These are phyloP conservation scores for Parnassius smintheus DNA, from an alignment of 2,888 invertebrate genomes.

Conservation along the genomic window DNA sequence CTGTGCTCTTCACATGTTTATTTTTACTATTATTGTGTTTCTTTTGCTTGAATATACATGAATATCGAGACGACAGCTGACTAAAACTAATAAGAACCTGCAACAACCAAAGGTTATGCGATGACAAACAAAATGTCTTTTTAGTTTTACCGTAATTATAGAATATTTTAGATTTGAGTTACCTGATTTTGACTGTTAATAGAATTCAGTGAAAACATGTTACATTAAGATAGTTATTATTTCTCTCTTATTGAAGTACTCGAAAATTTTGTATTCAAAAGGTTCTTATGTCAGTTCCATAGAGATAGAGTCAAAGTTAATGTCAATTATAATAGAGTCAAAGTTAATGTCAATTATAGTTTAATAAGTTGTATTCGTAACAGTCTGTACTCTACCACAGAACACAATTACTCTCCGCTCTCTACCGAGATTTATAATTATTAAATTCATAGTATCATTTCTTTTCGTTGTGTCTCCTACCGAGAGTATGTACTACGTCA, in stretches of 20 bases:
- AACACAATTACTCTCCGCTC: no score
- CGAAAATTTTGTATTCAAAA: constrained; percentile 79
- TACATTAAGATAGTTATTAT: constrained; percentile 71
- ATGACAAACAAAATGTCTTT: constrained; percentile 34
- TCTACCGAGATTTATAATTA: no score
- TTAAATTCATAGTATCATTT: no score
- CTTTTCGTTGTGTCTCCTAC: no score
- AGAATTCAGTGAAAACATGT: constrained; percentile 81
- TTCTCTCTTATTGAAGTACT: constrained; percentile 71
- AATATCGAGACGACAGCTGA: constrained; percentile 71
- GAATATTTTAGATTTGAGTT: constrained; percentile 30
- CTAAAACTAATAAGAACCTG: constrained; percentile 79
- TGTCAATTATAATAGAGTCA: no score
- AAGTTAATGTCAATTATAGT: no score
- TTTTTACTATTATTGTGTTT: constrained; percentile 59
- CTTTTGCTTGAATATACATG: constrained; percentile 67
- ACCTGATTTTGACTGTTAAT: constrained; percentile 79
- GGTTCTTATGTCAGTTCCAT: constrained; percentile 68
- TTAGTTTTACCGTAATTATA: constrained; percentile 14
- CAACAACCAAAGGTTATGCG: constrained; percentile 49
- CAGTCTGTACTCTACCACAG: no score
- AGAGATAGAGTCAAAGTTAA: constrained; percentile 7
- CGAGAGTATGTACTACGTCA: no score
- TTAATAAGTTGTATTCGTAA: no score
- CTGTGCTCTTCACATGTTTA: constrained; percentile 62